A percentile compares a stretch with the other conserved stretches of the same genome.
Evolutionary conservation across 2,797 vertebrate species (phyloP).

Genomic region (Erpetoichthys calabaricus): DNA sequence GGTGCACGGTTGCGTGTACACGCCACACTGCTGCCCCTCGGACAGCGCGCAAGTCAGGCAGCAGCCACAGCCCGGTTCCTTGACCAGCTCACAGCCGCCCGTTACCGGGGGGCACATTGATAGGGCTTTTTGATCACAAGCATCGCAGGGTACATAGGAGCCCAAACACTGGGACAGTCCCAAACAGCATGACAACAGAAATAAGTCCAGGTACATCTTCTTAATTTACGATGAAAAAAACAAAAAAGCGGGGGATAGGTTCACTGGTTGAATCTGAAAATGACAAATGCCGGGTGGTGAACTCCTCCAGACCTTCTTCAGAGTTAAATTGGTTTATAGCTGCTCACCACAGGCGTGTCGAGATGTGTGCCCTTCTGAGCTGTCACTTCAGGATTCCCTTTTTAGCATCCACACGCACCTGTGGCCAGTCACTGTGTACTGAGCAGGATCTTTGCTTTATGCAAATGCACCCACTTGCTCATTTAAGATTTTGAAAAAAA

Average conservation of each 20-base stretch:
- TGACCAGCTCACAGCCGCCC: slow-evolving; percentile 84
- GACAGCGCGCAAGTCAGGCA: slow-evolving; percentile 91
- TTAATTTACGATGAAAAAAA: slow-evolving; percentile 11
- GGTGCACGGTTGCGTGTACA: slow-evolving; percentile 90
- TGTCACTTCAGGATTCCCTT: background rate
- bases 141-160: slow-evolving; percentile 90
- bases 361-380: background rate
- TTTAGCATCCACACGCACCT: slow-evolving; percentile 15
- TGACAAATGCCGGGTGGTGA: background rate
- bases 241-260: too few relatives aligned
- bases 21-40: slow-evolving; percentile 84
- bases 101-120: slow-evolving; percentile 89
- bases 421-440: background rate
- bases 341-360: background rate
- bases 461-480: background rate
- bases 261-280: too few relatives aligned
- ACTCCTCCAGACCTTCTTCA: background rate
- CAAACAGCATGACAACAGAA: slow-evolving; percentile 63
- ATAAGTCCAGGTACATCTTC: slow-evolving; percentile 53
- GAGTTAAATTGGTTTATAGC: background rate
- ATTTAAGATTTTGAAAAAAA: slow-evolving; percentile 5
- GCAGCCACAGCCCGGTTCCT: slow-evolving; percentile 96
- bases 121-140: slow-evolving; percentile 84
- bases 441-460: slow-evolving; percentile 4
- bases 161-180: slow-evolving; percentile 64